phyloP scores from a whole-genome alignment of 2,888 invertebrate genomes.

The Steromphala cineraria region DNA sequence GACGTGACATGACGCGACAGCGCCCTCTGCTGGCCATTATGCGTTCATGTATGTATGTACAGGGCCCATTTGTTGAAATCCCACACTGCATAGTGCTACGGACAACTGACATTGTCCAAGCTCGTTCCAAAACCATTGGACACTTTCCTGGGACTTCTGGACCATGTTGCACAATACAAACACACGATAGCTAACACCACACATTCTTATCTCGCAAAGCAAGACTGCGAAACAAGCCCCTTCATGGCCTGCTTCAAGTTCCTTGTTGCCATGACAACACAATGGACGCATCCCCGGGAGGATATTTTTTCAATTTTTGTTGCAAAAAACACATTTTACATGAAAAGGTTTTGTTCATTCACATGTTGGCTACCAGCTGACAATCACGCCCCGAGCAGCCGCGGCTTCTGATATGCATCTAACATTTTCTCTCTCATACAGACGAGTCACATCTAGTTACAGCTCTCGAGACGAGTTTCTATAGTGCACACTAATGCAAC shows the following conservation, averaged over 20 bases:
- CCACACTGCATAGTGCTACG: neutral
- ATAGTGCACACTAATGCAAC: too few species aligned
- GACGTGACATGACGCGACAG: too few species aligned
- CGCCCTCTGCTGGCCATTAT: neutral
- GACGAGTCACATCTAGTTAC: too few species aligned
- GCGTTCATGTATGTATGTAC: neutral
- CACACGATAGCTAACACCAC: neutral
- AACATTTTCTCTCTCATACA: too few species aligned
- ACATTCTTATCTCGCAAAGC: neutral
- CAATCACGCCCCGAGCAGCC: too few species aligned
- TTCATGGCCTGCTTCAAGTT: neutral
- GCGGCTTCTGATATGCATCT: too few species aligned
- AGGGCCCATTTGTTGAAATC: neutral
- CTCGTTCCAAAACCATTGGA: neutral
- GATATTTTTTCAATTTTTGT: neutral
- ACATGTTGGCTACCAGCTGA: neutral
- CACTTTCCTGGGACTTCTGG: neutral
- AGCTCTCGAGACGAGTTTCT: too few species aligned
- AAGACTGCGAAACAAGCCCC: too few species aligned
- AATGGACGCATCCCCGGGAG: neutral
- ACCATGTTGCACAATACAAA: neutral
- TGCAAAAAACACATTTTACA: neutral
- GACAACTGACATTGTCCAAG: neutral
- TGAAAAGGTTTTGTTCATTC: neutral
- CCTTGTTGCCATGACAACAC: conserved; percentile 8